A percentile compares a stretch with the other conserved stretches of the same genome.
Conservation (phyloP, 2,797 vertebrate genomes). For the Lophotriccus pileatus region DNA sequence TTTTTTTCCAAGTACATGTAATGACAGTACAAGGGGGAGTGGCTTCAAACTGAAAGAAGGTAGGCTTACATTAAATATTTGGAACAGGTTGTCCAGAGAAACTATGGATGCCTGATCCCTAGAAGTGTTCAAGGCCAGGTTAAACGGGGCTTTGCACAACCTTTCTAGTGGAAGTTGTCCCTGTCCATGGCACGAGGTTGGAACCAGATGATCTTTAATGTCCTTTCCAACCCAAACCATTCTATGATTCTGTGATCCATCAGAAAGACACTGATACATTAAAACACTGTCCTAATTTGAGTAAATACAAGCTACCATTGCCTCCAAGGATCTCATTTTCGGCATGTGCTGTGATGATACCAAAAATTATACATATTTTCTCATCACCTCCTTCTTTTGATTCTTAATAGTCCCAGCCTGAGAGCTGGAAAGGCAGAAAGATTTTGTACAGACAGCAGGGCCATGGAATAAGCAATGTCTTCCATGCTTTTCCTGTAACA, state of each 20-base stretch:
- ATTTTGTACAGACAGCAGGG: not conserved
- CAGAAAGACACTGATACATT: constrained; percentile 1
- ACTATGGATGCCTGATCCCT: not conserved
- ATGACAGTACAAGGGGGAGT: not conserved
- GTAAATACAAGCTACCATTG: not conserved
- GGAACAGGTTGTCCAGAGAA: not conserved
- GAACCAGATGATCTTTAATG: not conserved
- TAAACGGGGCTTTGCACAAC: not conserved
- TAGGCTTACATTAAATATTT: not conserved
- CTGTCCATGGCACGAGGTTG: not conserved
- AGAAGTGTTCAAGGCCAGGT: not conserved
- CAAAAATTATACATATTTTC: not conserved
- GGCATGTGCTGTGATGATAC: not conserved
- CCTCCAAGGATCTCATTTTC: constrained; percentile 43
- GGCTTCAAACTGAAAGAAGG: not conserved
- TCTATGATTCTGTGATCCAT: not conserved
- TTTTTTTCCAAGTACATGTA: not conserved
- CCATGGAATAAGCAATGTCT: not conserved
- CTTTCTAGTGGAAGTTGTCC: not conserved
- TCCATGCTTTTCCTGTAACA: not conserved
- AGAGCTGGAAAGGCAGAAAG: not conserved
- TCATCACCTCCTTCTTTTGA: not conserved
- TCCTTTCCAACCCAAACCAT: not conserved
- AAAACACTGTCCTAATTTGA: constrained; percentile 27
- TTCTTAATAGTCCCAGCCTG: not conserved